Conservation (phyloP, 2,888 invertebrate genomes). For the Eupithecia subumbrata region DNA sequence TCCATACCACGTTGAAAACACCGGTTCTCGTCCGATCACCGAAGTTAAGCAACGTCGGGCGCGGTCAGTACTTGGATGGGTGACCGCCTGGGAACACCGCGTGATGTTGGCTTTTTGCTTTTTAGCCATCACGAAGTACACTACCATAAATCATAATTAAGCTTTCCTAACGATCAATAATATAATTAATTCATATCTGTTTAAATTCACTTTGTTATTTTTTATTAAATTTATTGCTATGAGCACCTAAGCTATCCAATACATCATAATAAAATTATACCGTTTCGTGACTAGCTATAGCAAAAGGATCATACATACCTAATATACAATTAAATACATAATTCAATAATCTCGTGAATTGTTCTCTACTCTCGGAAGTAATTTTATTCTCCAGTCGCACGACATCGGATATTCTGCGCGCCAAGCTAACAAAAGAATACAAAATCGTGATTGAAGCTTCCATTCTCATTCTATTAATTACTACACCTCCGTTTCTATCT, state of each 20-base stretch:
- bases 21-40: slow-evolving; percentile 81
- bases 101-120: slow-evolving; percentile 43
- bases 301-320: neutral
- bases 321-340: neutral
- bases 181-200: no score
- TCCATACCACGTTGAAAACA: slow-evolving; percentile 69
- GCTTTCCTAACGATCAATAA: no score
- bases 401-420: slow-evolving; percentile 43
- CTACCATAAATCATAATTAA: no score
- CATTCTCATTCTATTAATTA: slow-evolving; percentile 64
- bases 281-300: neutral
- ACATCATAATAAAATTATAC: neutral
- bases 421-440: slow-evolving; percentile 55
- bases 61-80: slow-evolving; percentile 81
- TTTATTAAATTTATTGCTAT: no score
- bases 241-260: neutral
- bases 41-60: slow-evolving; percentile 81
- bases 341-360: neutral
- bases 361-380: slow-evolving; percentile 32
- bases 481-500: slow-evolving; percentile 55
- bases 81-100: slow-evolving; percentile 74
- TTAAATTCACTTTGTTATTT: no score
- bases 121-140: no score
- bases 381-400: slow-evolving; percentile 50
- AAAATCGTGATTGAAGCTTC: slow-evolving; percentile 70